These are phyloP conservation scores for Pycnonotus jocosus DNA, from an alignment of 2,113 vertebrate genomes.

Conservation along the genomic window DNA sequence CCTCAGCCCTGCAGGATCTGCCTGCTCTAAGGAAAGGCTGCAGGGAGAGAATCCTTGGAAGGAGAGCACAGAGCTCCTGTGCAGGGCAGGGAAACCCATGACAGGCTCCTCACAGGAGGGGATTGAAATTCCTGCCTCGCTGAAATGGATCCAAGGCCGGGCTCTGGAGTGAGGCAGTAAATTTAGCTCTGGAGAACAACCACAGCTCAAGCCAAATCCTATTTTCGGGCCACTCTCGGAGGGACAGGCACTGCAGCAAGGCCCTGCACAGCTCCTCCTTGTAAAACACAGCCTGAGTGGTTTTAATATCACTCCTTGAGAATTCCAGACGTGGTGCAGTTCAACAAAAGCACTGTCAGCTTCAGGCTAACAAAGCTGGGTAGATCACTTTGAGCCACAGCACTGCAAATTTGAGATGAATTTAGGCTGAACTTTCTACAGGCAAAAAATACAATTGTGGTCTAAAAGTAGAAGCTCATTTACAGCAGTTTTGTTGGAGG, in stretches of 20 bases:
- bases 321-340: fast-evolving
- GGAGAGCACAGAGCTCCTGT: not conserved
- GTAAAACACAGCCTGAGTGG: not conserved
- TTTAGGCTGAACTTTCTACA: not conserved
- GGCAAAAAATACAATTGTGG: not conserved
- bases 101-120: not conserved
- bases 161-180: not conserved
- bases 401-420: fast-evolving
- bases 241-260: not conserved
- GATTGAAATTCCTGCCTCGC: not conserved
- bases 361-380: not conserved
- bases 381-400: not conserved
- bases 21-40: not conserved
- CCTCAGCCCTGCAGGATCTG: not conserved
- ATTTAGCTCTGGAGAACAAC: not conserved
- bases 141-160: not conserved
- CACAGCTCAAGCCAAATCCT: not conserved
- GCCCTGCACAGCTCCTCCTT: not conserved
- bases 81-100: not conserved
- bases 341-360: not conserved
- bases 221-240: not conserved
- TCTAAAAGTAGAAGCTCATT: not conserved
- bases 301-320: not conserved
- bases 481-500: not conserved
- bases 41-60: not conserved